Conservation (phyloP, 2,888 invertebrate species). For the Athalia cordata region DNA sequence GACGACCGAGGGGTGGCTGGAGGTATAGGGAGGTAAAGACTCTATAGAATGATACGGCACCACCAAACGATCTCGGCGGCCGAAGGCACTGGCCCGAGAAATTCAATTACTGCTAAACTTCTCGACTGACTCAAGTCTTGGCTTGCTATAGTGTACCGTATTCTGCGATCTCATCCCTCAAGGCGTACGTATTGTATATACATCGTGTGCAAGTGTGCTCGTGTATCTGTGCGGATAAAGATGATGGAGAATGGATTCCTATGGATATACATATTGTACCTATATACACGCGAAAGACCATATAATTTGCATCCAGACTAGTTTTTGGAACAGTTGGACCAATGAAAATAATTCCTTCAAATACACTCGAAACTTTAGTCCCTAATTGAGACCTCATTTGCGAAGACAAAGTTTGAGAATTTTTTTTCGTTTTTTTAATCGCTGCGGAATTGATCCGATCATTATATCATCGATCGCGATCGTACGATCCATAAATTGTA, state of each 20-base stretch:
- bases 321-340: slow-evolving; percentile 23
- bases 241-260: neutral
- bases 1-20: slow-evolving; percentile 43
- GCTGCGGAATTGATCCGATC: neutral
- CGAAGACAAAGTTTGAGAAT: too few species aligned
- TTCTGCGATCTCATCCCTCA: slow-evolving; percentile 35
- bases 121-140: slow-evolving; percentile 66
- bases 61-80: slow-evolving; percentile 57
- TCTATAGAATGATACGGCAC: slow-evolving; percentile 39
- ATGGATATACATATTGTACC: neutral
- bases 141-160: slow-evolving; percentile 50
- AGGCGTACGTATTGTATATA: slow-evolving; percentile 23
- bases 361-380: neutral
- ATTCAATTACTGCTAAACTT: slow-evolving; percentile 73
- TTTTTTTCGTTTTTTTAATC: neutral
- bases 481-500: neutral
- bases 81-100: slow-evolving; percentile 72
- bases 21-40: slow-evolving; percentile 52
- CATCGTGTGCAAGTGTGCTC: neutral
- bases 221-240: neutral
- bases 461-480: neutral
- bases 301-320: slow-evolving; percentile 32
- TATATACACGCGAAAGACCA: neutral
- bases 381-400: neutral
- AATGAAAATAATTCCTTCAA: neutral